Conservation (phyloP, 2,888 invertebrate genomes). For the Pollenia amentaria region DNA sequence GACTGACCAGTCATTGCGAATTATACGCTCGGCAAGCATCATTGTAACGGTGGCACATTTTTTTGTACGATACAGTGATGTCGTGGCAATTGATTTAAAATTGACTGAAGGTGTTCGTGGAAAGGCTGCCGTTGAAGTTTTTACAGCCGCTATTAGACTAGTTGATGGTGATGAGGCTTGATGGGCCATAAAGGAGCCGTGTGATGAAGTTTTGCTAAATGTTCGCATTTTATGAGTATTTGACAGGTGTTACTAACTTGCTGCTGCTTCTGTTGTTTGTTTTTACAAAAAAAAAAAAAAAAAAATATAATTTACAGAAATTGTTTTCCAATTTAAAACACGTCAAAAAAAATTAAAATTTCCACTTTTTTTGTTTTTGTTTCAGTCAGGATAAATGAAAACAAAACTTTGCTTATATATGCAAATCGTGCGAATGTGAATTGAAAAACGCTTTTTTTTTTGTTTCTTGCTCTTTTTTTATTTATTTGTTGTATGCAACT, state of each 20-base stretch:
- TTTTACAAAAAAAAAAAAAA: neutral
- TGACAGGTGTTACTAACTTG: neutral
- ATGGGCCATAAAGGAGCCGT: neutral
- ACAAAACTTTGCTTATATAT: constrained; percentile 15
- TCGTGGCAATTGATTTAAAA: constrained; percentile 64
- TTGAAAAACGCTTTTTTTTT: constrained; percentile 42
- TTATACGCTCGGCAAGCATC: constrained; percentile 81
- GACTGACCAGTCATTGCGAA: constrained; percentile 82
- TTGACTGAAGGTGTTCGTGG: constrained; percentile 43
- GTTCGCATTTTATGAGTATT: constrained; percentile 51
- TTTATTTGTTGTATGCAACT: constrained; percentile 4
- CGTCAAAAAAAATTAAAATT: constrained; percentile 56
- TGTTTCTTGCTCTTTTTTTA: constrained; percentile 25
- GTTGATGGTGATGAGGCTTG: constrained; percentile 23
- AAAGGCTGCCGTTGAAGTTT: neutral
- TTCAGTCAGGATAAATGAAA: neutral
- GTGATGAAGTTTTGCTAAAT: constrained; percentile 38
- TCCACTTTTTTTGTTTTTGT: neutral
- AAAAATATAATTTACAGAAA: neutral
- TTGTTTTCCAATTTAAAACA: constrained; percentile 66
- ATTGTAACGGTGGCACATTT: constrained; percentile 81
- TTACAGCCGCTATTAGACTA: constrained; percentile 6
- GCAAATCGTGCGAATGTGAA: constrained; percentile 58
- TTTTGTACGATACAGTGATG: constrained; percentile 65
- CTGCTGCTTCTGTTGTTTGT: constrained; percentile 19